Conservation (phyloP, 2,113 vertebrate species). For the Apeltes quadracus region DNA sequence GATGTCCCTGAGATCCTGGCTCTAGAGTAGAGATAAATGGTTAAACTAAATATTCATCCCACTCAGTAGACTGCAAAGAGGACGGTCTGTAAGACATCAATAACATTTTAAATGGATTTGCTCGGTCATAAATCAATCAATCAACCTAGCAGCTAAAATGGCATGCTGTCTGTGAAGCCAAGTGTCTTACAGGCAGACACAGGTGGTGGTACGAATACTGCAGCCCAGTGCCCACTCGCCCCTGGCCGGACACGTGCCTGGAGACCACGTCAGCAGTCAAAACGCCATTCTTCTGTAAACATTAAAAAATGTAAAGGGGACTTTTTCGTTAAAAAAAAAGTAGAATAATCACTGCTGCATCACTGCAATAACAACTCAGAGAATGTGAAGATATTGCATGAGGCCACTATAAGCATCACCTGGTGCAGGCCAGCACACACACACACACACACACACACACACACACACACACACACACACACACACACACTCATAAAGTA, state of each 20-base stretch:
- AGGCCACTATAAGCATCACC: constrained; percentile 19
- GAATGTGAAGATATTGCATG: background rate
- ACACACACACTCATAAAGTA: background rate
- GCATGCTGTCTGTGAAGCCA: background rate
- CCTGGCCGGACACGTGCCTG: constrained; percentile 77
- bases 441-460: constrained; percentile 6
- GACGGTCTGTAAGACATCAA: constrained; percentile 8
- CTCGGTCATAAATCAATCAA: background rate
- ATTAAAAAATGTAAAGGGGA: background rate
- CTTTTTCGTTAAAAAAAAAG: background rate
- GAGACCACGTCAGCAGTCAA: constrained; percentile 79
- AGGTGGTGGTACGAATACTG: constrained; percentile 84
- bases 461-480: background rate
- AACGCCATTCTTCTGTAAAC: constrained; percentile 75
- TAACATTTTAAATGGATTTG: constrained; percentile 19
- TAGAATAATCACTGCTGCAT: background rate
- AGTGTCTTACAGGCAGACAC: constrained; percentile 83
- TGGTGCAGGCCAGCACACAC: constrained; percentile 1
- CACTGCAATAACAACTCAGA: background rate
- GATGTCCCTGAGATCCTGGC: constrained; percentile 79
- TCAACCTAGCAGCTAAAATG: background rate
- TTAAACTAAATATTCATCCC: background rate
- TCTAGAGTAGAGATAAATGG: constrained; percentile 72
- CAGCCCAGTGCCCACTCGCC: constrained; percentile 79
- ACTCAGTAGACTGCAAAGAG: background rate